These are phyloP conservation scores for Tineola bisselliella DNA, from an alignment of 2,888 invertebrate genomes.

Conservation along the genomic window DNA sequence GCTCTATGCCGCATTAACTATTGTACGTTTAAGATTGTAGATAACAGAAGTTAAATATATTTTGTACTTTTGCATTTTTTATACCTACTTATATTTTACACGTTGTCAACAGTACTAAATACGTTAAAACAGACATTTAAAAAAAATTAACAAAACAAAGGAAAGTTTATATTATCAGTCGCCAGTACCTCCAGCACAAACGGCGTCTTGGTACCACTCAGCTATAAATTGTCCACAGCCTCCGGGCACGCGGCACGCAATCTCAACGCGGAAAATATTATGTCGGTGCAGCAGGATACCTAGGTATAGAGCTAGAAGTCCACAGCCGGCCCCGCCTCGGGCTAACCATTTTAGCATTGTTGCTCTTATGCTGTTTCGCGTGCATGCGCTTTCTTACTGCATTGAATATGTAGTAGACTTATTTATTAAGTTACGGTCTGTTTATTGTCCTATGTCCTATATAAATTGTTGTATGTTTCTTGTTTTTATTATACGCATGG, in stretches of 20 bases:
- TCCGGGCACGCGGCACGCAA: constrained; percentile 63
- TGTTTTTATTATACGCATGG: no score
- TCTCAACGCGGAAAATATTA: constrained; percentile 63
- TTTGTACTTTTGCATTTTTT: not conserved
- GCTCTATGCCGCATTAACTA: not conserved
- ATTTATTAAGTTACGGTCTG: not conserved
- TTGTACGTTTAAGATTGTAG: not conserved
- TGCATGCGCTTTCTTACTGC: constrained; percentile 1
- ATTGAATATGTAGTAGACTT: not conserved
- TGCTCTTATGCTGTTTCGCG: constrained; percentile 25
- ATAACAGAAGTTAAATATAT: not conserved
- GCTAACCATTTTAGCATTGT: constrained; percentile 37
- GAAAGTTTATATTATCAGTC: no score
- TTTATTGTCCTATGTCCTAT: not conserved
- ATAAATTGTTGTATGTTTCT: not conserved
- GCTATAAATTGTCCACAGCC: constrained; percentile 63
- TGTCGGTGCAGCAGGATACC: constrained; percentile 18
- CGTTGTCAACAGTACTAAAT: not conserved
- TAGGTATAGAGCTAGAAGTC: not conserved
- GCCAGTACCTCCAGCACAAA: not conserved
- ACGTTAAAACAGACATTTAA: not conserved
- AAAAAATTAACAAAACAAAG: no score
- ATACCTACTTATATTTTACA: not conserved
- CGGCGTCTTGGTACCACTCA: constrained; percentile 34
- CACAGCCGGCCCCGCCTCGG: not conserved